Conservation (phyloP, 2,888 invertebrate species). For the Cryptosula pallasiana region DNA sequence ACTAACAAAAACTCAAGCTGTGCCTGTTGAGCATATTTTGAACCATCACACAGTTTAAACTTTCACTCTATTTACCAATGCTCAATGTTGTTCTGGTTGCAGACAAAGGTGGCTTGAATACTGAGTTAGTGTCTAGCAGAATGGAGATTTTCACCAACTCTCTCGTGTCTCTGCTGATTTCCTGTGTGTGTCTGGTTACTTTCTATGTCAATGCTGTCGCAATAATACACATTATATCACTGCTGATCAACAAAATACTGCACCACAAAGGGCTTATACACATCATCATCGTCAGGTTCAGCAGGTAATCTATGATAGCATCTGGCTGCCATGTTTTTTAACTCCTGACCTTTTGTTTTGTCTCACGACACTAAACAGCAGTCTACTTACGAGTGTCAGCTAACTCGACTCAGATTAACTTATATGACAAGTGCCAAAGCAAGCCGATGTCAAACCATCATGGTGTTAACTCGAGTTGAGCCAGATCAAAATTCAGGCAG, state of each 20-base stretch:
- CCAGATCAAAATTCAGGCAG: too few relatives aligned
- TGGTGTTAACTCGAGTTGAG: too few relatives aligned
- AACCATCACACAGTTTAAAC: not conserved
- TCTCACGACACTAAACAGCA: too few relatives aligned
- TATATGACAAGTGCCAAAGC: too few relatives aligned
- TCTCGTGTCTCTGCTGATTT: not conserved
- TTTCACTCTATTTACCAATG: not conserved
- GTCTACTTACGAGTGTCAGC: too few relatives aligned
- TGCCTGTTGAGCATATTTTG: not conserved
- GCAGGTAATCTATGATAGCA: too few relatives aligned
- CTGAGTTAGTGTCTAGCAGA: not conserved
- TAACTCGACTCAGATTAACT: too few relatives aligned
- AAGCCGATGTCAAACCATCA: too few relatives aligned
- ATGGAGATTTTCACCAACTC: not conserved
- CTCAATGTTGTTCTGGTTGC: not conserved
- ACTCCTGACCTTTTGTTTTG: too few relatives aligned
- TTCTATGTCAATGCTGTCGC: constrained; percentile 9
- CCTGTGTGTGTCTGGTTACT: not conserved
- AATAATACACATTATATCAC: constrained; percentile 13
- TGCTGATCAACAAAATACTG: constrained; percentile 13
- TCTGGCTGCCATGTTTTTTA: too few relatives aligned
- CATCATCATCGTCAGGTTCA: not conserved
- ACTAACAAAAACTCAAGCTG: too few relatives aligned
- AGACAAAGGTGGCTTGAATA: constrained; percentile 13
- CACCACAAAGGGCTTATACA: constrained; percentile 9